Evolutionary conservation across 2,113 vertebrate species (phyloP), one percentile per base, ranked within the genome.

Genomic region (Puntigrus tetrazona): DNA sequence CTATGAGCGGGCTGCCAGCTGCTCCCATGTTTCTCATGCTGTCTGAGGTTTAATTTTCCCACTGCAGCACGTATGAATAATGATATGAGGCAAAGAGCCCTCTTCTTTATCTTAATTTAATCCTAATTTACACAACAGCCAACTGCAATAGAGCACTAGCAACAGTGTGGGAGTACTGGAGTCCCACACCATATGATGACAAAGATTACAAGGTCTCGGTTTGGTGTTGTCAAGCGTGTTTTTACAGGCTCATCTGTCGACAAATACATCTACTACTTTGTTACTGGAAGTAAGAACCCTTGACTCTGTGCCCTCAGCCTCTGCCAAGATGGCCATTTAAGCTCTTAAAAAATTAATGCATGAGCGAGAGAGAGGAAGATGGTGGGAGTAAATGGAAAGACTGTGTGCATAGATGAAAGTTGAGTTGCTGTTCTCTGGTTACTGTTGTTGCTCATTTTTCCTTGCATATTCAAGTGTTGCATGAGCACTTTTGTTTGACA

Each of bases 271-370:
- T 93, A 89, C 90, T 88, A 87, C 90, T 91, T 91, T 91, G 92
- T 94, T 92, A 93, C 92, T 91, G 92, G 90, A 92, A 88, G 92
- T 92, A 86, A 90, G 91, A 91, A 91, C 91, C 90, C 91, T 94
- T 93, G 92, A 93, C 93, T 94, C 65, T 73, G 90, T 92, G 91
- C 91, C 92, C 92, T 92, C 89, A 90, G 89, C 90, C 73, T 38
- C 89, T 90, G 94, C 92, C 91, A 93, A 92, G 92, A 92, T 93
- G 90, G 89, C 92, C 93, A 94, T 94, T 95, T 95, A 94, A 91
- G 91, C 92, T 89, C 92, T 91, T 95, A 92, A 95, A 95, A 95
- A 94, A 94, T 95, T 89, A 93, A 95, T 94, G 92, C 91, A 89
- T 87, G 92, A 90, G 92, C 88, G 90, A 89, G 83, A 88, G 85